Percentiles rank a stretch among this genome's conserved stretches.
Conservation (phyloP, 92 coral and sea anemone genomes). For the Epizoanthus rinbou region DNA sequence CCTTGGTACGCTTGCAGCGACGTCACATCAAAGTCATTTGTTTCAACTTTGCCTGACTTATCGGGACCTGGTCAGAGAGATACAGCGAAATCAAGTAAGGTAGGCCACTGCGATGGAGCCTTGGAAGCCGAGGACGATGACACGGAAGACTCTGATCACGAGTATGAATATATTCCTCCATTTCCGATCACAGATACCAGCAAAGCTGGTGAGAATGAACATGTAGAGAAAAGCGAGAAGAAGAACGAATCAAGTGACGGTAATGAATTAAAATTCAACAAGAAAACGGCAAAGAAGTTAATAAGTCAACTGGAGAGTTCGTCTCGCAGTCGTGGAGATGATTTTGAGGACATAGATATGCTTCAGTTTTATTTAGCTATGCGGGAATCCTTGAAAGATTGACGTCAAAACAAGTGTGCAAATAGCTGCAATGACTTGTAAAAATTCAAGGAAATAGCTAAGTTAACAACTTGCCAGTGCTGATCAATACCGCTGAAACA, state of each 20-base stretch:
- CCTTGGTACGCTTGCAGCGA: slow-evolving; percentile 27
- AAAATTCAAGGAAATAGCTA: no score
- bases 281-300: neutral
- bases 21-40: slow-evolving; percentile 11
- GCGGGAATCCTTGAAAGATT: slow-evolving; percentile 2
- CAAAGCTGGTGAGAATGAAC: neutral
- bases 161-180: no score
- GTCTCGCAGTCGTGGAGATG: slow-evolving; percentile 9
- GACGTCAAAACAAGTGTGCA: neutral
- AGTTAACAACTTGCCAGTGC: no score
- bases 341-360: slow-evolving; percentile 22
- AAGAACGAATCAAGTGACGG: neutral
- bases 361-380: slow-evolving; percentile 20
- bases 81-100: no score
- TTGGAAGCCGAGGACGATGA: neutral
- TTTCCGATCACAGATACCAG: neutral
- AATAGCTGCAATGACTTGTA: no score
- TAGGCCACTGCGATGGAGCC: neutral
- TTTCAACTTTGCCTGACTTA: neutral
- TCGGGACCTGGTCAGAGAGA: neutral
- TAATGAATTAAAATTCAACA: neutral
- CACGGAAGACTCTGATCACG: neutral
- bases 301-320: neutral
- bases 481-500: no score
- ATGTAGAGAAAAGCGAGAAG: neutral